These are phyloP conservation scores for Vanessa cardui DNA, from an alignment of 2,888 invertebrate genomes.

Conservation along the genomic window DNA sequence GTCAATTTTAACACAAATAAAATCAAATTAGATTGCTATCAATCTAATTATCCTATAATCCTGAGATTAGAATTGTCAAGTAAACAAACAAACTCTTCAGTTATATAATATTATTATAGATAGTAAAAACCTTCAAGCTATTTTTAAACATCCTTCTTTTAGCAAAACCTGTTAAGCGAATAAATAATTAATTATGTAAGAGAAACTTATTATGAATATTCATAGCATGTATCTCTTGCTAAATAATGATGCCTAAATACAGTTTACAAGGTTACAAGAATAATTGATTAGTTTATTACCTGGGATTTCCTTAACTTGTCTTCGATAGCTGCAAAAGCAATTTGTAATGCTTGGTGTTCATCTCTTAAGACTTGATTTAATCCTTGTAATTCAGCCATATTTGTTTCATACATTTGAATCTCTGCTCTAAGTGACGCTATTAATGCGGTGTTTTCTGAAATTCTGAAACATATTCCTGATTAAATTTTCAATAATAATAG, in stretches of 20 bases:
- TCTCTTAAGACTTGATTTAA: constrained; percentile 95
- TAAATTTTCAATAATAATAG: too few relatives aligned
- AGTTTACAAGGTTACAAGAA: not conserved
- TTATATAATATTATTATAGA: too few relatives aligned
- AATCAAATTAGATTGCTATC: too few relatives aligned
- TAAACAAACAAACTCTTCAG: too few relatives aligned
- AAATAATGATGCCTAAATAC: not conserved
- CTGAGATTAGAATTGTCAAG: too few relatives aligned
- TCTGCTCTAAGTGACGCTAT: constrained; percentile 88
- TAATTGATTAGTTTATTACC: constrained; percentile 67
- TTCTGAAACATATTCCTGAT: constrained; percentile 65
- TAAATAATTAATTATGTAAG: too few relatives aligned
- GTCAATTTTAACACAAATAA: too few relatives aligned
- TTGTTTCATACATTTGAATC: constrained; percentile 87
- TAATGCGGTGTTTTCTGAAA: constrained; percentile 86
- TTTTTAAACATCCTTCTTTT: too few relatives aligned
- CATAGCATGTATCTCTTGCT: not conserved
- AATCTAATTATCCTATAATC: too few relatives aligned
- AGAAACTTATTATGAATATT: too few relatives aligned
- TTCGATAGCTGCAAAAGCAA: constrained; percentile 94
- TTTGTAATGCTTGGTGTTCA: constrained; percentile 96
- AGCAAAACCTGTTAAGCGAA: too few relatives aligned
- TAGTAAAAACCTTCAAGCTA: too few relatives aligned
- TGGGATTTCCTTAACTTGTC: constrained; percentile 92
- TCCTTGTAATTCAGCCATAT: constrained; percentile 89